Evolutionary conservation across 2,888 invertebrate genomes (phyloP), one percentile per base, ranked within the genome.

Genomic region (Tridacna gigas): DNA sequence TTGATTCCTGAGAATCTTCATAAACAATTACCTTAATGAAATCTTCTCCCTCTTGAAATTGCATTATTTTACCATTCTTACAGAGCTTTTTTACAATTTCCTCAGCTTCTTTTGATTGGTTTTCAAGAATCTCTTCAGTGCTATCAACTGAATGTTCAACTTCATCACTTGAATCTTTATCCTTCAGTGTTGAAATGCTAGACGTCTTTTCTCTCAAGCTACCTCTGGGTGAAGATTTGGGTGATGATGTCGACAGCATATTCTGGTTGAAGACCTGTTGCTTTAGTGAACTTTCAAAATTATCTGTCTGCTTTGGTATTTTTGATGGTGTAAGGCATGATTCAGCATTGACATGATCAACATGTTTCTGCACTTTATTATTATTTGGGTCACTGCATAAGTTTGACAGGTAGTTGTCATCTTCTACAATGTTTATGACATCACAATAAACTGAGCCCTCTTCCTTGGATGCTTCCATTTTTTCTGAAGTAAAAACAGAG

Each of bases 21-120:
- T 84, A 87, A 18, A 87, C 87, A 73, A 87, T 83, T 22, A 87
- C 83, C 76, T 87, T 87, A 18, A 87, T 84, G 61, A 75, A 85
- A 45, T 87, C 82, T 73, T 87, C 84, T 20, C 87, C 84, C 61
- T 87, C 87, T 45, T 84, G 84, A 47, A 87, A 79, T 48, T 84
- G 82, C 83, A 84, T 80, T 20, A 87, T 71, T 73, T 84, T 87
- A 0, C 87, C 87, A 78, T 87, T 84, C 51, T 83, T 83, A 67
- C 87, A 87, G 11, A 87, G 51, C 75, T 87, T 87, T 66, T 78
- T 80, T 20, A 87, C 84, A 67, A 87, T 84, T 20, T 87, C 84
- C 63, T 84, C 87, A 28, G 87, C 87, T 78, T 79, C 81, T 56
- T 77, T 80, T 26, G 77, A 79, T 3, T 79, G 65, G 11, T 47